These are phyloP conservation scores for Unio pictorum DNA, from an alignment of 2,888 invertebrate species.

Conservation along the genomic window DNA sequence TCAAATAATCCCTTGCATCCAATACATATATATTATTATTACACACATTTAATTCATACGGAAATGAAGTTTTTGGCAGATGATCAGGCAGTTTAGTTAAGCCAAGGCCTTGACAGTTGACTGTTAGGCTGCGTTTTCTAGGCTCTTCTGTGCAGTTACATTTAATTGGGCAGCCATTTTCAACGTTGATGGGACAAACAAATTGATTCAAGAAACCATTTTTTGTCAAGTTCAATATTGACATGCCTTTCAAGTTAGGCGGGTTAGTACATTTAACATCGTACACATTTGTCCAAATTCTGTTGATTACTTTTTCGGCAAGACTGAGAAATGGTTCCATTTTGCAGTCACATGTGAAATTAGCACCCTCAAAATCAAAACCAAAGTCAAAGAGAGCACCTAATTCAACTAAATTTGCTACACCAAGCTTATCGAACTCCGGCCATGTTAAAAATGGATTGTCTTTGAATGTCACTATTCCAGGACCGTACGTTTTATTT, in stretches of 20 bases:
- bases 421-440: slow-evolving; percentile 7
- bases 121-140: slow-evolving; percentile 3
- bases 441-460: background rate
- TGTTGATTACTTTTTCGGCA: background rate
- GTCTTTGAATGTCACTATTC: slow-evolving; percentile 2
- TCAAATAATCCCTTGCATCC: too few species aligned
- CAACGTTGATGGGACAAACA: slow-evolving; percentile 4
- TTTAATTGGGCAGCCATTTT: background rate
- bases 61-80: background rate
- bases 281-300: background rate
- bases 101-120: slow-evolving; percentile 3
- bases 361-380: background rate
- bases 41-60: too few species aligned
- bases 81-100: slow-evolving; percentile 3
- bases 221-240: background rate
- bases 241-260: background rate
- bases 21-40: too few species aligned
- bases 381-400: slow-evolving; percentile 1
- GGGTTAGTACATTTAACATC: slow-evolving; percentile 4
- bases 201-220: slow-evolving; percentile 1
- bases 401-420: background rate
- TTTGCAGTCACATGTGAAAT: slow-evolving; percentile 9
- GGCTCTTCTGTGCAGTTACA: slow-evolving; percentile 11
- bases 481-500: slow-evolving; percentile 3
- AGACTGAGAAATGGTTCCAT: slow-evolving; percentile 5